Percentiles rank a stretch among this genome's conserved stretches.
These are phyloP conservation scores for Drosophila sordidapex DNA, from an alignment of 2,888 invertebrate genomes.

Conservation along the genomic window DNA sequence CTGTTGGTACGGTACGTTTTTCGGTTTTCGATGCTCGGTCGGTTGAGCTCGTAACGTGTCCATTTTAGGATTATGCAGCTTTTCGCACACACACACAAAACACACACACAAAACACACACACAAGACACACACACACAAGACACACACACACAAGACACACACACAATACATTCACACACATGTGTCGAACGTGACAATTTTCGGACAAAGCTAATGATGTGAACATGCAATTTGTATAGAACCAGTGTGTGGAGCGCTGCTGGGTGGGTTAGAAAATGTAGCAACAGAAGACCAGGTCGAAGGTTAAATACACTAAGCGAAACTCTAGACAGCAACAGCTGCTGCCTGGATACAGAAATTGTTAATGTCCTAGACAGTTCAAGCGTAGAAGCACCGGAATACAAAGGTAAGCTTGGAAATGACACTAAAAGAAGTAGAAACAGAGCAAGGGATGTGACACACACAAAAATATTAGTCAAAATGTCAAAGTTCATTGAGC, in stretches of 20 bases:
- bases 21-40: constrained; percentile 25
- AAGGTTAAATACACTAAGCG: constrained; percentile 28
- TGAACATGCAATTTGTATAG: constrained; percentile 68
- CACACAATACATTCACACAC: too few relatives aligned
- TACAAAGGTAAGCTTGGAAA: constrained; percentile 16
- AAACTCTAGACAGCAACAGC: constrained; percentile 19
- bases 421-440: background rate
- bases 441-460: background rate
- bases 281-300: background rate
- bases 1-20: constrained; percentile 16
- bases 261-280: background rate
- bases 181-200: constrained; percentile 69
- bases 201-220: constrained; percentile 76
- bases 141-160: too few relatives aligned
- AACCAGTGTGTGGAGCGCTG: background rate
- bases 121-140: background rate
- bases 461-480: constrained; percentile 37
- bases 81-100: constrained; percentile 24
- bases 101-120: background rate
- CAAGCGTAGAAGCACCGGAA: constrained; percentile 17
- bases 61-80: constrained; percentile 66
- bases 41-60: constrained; percentile 16
- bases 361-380: constrained; percentile 23
- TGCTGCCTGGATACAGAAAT: constrained; percentile 3
- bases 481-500: constrained; percentile 65